These are phyloP conservation scores for Halyomorpha halys DNA, from an alignment of 1,140 invertebrate species.

Conservation along the genomic window DNA sequence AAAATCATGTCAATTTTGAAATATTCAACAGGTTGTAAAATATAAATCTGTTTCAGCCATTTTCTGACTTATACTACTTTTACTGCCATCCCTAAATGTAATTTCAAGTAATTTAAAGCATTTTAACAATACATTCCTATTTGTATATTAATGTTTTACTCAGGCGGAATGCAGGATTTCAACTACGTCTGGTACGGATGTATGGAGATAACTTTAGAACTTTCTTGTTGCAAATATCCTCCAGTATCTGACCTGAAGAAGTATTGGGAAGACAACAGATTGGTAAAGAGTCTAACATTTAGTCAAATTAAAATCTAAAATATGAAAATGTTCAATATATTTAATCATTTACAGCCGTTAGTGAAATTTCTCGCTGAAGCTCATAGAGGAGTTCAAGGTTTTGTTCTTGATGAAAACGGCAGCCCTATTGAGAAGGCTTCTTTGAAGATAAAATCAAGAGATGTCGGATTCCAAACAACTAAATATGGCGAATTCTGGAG, in stretches of 20 bases:
- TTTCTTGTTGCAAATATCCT: constrained; percentile 96
- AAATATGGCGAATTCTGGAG: constrained; percentile 76
- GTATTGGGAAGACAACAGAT: constrained; percentile 93
- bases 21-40: too few relatives aligned
- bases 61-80: too few relatives aligned
- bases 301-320: not conserved
- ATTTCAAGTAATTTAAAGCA: too few relatives aligned
- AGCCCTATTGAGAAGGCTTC: constrained; percentile 72
- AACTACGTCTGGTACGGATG: constrained; percentile 97
- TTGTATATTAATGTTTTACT: not conserved
- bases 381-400: constrained; percentile 73
- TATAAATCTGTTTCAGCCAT: too few relatives aligned
- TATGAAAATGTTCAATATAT: not conserved
- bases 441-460: constrained; percentile 71
- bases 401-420: constrained; percentile 69
- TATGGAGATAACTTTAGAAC: constrained; percentile 95
- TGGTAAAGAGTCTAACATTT: constrained; percentile 42
- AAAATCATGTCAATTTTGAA: too few relatives aligned
- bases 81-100: too few relatives aligned
- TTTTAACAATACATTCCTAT: not conserved
- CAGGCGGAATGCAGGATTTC: constrained; percentile 83
- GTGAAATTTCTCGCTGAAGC: constrained; percentile 80
- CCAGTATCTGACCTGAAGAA: constrained; percentile 67
- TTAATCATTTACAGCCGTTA: constrained; percentile 47
- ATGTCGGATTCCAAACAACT: constrained; percentile 79